Conservation (phyloP, 2,113 vertebrate genomes). For the Tamias sibiricus region DNA sequence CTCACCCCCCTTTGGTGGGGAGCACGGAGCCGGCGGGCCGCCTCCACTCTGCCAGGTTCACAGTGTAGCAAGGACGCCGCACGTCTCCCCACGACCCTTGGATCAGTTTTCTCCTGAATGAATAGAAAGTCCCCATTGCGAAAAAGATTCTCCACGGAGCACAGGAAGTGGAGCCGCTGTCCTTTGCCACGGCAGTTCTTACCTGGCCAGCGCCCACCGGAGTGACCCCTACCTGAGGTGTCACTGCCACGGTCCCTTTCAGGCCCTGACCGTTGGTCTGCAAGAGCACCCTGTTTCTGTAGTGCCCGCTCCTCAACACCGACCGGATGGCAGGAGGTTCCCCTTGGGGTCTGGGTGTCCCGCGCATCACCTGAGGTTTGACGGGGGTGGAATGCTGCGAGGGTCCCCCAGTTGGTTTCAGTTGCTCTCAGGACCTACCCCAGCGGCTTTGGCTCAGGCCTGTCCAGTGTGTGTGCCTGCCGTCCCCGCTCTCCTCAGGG, state of each 20-base stretch:
- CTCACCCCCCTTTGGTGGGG: neutral
- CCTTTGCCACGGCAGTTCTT: neutral
- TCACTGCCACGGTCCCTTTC: neutral
- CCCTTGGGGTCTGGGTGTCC: no score
- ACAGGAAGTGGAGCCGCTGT: neutral
- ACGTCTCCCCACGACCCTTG: neutral
- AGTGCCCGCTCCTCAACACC: neutral
- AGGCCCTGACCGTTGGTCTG: neutral
- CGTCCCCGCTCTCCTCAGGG: neutral
- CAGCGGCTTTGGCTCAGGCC: accelerated
- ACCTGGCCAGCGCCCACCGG: neutral
- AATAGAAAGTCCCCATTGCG: neutral
- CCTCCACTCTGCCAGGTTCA: no score
- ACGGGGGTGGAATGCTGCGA: no score
- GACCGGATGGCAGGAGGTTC: no score
- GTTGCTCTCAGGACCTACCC: neutral
- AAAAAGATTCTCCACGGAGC: neutral
- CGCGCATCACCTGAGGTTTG: no score
- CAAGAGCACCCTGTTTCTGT: neutral
- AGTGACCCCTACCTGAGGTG: neutral
- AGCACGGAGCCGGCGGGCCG: accelerated
- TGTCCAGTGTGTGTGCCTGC: no score
- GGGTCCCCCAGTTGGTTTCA: neutral
- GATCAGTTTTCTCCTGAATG: neutral
- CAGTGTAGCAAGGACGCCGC: neutral